Conservation (phyloP, 2,113 vertebrate genomes). For the Cyanoramphus novaezelandiae region DNA sequence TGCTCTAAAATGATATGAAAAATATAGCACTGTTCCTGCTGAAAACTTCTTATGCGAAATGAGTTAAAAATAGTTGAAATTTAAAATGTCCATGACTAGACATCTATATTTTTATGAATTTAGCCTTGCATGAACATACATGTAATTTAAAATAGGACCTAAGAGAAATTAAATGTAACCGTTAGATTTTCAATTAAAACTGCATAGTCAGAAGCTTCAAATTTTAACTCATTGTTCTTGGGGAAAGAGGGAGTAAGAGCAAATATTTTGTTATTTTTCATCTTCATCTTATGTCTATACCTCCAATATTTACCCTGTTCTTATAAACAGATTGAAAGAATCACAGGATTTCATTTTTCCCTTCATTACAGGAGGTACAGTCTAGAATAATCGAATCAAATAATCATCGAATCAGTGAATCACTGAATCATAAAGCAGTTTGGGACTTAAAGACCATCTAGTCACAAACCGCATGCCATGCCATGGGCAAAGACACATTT, state of each 20-base stretch:
- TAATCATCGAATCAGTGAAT: background rate
- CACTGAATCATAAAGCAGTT: background rate
- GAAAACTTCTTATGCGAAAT: background rate
- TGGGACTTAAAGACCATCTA: background rate
- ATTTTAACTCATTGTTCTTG: background rate
- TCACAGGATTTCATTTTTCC: background rate
- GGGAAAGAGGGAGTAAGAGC: rapidly evolving
- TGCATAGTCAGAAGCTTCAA: background rate
- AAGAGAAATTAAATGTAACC: background rate
- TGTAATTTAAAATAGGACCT: background rate
- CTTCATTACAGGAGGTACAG: background rate
- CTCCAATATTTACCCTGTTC: rapidly evolving
- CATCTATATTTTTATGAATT: background rate
- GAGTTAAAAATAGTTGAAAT: background rate
- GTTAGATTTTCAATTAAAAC: background rate
- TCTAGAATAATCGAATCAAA: background rate
- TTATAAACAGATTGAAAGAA: background rate
- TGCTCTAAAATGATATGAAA: background rate
- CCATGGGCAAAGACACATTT: background rate
- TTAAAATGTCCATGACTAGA: background rate
- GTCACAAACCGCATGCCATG: background rate
- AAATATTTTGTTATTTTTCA: background rate
- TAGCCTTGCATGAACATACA: background rate
- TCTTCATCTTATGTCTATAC: background rate
- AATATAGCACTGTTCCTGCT: background rate